Conservation (phyloP, 2,113 vertebrate genomes). For the Ophthalmotilapia sp. region DNA sequence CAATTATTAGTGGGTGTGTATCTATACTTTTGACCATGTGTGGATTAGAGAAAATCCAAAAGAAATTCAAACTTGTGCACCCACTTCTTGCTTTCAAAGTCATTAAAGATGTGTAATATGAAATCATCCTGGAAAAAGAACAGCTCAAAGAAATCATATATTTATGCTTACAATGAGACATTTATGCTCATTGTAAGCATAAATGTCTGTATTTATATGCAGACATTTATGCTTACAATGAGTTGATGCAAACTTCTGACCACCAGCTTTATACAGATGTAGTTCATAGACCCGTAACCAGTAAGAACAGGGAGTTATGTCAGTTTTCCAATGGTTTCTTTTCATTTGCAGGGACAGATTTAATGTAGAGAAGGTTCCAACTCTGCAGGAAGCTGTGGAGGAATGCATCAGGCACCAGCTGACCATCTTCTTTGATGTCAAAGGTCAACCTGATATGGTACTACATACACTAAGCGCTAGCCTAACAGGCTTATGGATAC, state of each 20-base stretch:
- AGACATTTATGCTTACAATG: background rate
- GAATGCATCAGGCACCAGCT: conserved; percentile 81
- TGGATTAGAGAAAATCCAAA: background rate
- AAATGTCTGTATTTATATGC: background rate
- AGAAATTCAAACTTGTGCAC: background rate
- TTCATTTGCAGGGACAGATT: conserved; percentile 73
- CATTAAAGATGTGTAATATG: background rate
- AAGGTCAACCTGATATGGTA: conserved; percentile 87
- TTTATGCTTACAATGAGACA: background rate
- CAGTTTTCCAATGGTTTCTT: background rate
- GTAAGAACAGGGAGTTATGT: background rate
- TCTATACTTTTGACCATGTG: background rate
- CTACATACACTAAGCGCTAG: background rate
- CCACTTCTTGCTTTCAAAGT: background rate
- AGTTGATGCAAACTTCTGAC: background rate
- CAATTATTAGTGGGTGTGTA: background rate
- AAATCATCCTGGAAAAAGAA: background rate
- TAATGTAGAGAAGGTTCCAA: conserved; percentile 81
- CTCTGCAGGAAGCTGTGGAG: conserved; percentile 83
- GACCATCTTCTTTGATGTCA: conserved; percentile 88
- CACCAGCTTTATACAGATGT: background rate
- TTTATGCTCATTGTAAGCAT: background rate
- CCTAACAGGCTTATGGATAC: background rate
- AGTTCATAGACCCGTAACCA: background rate
- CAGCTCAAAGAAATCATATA: background rate